Evolutionary conservation across 2,113 vertebrate genomes (phyloP), one percentile per base, ranked within the genome.

Genomic region (Panthera tigris): DNA sequence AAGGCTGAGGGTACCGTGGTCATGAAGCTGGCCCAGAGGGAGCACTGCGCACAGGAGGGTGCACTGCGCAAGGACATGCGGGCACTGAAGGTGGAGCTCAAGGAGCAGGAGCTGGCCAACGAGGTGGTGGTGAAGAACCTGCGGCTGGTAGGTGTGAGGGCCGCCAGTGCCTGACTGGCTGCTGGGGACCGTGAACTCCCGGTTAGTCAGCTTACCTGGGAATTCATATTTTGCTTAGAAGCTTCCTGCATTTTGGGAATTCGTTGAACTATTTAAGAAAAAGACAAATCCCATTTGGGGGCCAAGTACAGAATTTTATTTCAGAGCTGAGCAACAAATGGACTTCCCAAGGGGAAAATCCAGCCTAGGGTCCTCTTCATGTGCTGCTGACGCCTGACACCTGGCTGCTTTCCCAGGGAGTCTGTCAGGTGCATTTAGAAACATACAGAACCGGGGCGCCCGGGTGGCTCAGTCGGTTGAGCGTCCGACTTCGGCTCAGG

Each of bases 41-140:
- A 99, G 61, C 99, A 99, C 73, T 94, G 98, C 57, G 78, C 95
- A 0, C 97, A 99, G 97, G 99, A 99, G 97, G 96, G 69, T 0
- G 94, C 98, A 9, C 84, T 99, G 95, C 97, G 87, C 7, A 98
- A 99, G 45, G 98, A 99, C 74, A 98, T 99, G 96, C 98, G 91
- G 13, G 91, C 83, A 0, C 94, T 99, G 89, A 99, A 98, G 94
- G 97, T 98, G 19, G 98, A 99, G 87, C 89, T 99, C 57, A 99
- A 99, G 57, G 99, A 99, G 97, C 99, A 99, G 96, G 99, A 99
- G 95, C 95, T 99, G 45, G 98, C 99, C 88, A 98, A 89, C 0
- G 99, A 99, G 92, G 98, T 98, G 95, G 96, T 98, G 2, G 63
- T 99, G 92, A 99, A 99, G 98, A 99, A 99, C 97, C 96, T 99